phyloP scores from a whole-genome alignment of 2,797 vertebrate genomes.

The Coilia nasus region DNA sequence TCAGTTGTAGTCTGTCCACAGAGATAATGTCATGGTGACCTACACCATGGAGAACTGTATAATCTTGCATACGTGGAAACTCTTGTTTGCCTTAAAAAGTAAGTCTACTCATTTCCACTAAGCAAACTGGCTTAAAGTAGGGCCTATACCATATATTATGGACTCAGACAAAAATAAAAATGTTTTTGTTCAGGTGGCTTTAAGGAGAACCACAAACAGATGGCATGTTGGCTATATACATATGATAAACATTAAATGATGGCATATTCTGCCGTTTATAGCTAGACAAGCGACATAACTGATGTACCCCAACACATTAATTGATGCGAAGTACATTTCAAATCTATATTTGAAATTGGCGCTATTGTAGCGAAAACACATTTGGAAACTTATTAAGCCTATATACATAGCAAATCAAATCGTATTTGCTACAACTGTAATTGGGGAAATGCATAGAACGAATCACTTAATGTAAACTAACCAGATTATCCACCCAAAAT shows the following conservation, averaged over 20 bases:
- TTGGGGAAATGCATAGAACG: too few species aligned
- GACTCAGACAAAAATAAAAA: too few species aligned
- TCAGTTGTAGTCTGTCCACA: conserved; percentile 47
- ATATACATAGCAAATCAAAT: not conserved
- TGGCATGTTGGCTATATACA: not conserved
- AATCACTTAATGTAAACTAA: not conserved
- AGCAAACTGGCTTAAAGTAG: too few species aligned
- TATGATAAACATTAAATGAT: not conserved
- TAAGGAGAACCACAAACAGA: not conserved
- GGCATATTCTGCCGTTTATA: not conserved
- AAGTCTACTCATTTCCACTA: too few species aligned
- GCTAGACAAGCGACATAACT: not conserved
- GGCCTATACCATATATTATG: too few species aligned
- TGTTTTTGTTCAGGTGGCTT: not conserved
- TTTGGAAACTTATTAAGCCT: not conserved
- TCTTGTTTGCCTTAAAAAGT: too few species aligned
- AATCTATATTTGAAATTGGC: not conserved
- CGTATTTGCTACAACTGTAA: too few species aligned
- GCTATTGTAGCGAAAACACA: not conserved
- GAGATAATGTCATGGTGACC: conserved; percentile 44
- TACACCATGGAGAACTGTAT: not conserved
- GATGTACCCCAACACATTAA: not conserved
- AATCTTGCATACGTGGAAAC: not conserved
- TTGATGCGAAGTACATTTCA: not conserved
- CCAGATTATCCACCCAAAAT: not conserved